Percentiles rank a stretch among this genome's conserved stretches.
Evolutionary conservation across 1,140 invertebrate species (phyloP).

Genomic region (Leptinotarsa texana): DNA sequence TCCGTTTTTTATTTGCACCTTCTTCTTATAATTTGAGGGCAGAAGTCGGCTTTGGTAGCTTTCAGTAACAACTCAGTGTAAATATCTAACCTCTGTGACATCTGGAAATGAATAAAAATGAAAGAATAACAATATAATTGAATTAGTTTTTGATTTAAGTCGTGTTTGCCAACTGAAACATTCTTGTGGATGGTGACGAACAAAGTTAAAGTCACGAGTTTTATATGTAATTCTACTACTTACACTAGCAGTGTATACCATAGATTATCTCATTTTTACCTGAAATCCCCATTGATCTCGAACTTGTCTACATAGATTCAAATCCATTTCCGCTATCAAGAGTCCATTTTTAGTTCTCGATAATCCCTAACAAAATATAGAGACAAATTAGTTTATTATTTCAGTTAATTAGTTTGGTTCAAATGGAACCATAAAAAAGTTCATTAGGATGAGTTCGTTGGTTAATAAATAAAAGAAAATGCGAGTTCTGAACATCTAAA

Average conservation of each 20-base stretch:
- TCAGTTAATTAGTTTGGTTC: too few relatives aligned
- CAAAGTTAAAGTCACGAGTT: too few relatives aligned
- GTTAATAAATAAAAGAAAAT: too few relatives aligned
- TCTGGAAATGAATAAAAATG: constrained; percentile 61
- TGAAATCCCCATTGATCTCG: constrained; percentile 95
- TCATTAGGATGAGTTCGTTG: too few relatives aligned
- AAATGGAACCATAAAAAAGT: too few relatives aligned
- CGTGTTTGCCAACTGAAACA: too few relatives aligned
- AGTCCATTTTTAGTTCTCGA: constrained; percentile 87
- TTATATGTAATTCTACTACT: too few relatives aligned
- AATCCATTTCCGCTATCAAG: constrained; percentile 88
- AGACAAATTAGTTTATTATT: too few relatives aligned
- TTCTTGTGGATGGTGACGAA: too few relatives aligned
- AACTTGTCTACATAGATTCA: constrained; percentile 93
- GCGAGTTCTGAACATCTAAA: too few relatives aligned
- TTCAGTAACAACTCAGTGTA: constrained; percentile 79
- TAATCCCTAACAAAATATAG: constrained; percentile 68
- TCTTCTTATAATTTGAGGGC: constrained; percentile 70
- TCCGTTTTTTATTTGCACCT: neutral
- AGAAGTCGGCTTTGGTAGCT: constrained; percentile 70
- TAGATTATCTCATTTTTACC: constrained; percentile 56
- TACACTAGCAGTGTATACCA: neutral
- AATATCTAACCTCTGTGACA: constrained; percentile 92
- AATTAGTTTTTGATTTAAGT: neutral
- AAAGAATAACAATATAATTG: neutral